These are phyloP conservation scores for Apis florea DNA, from an alignment of 1,140 invertebrate genomes.

Conservation along the genomic window DNA sequence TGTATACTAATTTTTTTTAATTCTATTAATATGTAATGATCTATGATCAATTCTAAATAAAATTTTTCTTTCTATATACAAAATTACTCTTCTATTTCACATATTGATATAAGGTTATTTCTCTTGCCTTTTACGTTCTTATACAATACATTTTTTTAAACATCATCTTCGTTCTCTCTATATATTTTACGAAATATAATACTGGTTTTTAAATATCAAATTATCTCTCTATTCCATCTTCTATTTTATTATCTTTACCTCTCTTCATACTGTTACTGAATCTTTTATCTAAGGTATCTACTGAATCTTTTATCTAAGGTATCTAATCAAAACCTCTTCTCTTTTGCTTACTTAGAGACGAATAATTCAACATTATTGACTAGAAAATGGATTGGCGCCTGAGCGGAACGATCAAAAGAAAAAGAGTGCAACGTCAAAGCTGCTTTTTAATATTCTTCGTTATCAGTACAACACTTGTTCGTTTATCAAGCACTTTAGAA, in stretches of 20 bases:
- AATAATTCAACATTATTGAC: background rate
- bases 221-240: background rate
- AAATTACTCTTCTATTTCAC: background rate
- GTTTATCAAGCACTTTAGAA: background rate
- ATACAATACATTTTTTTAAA: background rate
- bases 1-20: no score
- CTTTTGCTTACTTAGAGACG: background rate
- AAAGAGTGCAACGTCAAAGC: background rate
- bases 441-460: background rate
- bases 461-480: conserved; percentile 13
- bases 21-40: background rate
- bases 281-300: background rate
- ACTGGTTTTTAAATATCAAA: background rate
- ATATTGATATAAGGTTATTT: background rate
- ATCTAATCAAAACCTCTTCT: conserved; percentile 42
- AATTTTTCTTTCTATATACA: no score
- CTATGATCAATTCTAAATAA: background rate
- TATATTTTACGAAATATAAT: background rate
- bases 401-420: background rate
- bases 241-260: background rate
- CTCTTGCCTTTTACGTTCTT: background rate
- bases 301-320: background rate
- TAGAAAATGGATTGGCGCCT: background rate
- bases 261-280: background rate
- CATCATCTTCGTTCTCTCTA: background rate